A percentile compares a stretch with the other conserved stretches of the same genome.
phyloP scores from a whole-genome alignment of 2,797 vertebrate species.

The Acestrorhynchus altus region DNA sequence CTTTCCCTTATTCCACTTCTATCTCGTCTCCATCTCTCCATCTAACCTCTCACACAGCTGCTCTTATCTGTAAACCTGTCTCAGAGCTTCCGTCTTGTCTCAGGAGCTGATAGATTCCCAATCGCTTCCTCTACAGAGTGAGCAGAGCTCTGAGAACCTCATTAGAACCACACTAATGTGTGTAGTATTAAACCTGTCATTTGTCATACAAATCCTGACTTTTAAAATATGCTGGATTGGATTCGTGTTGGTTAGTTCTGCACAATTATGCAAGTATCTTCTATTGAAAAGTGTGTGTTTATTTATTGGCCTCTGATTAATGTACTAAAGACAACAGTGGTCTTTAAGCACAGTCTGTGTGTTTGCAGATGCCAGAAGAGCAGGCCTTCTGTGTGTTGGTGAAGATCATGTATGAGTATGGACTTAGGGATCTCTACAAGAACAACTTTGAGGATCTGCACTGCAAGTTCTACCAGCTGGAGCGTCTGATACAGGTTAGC shows the following conservation, averaged over 20 bases:
- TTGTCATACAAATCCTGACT: too few relatives aligned
- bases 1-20: not conserved
- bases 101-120: not conserved
- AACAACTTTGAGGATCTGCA: constrained; percentile 99
- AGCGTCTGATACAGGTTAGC: constrained; percentile 92
- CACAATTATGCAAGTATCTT: too few relatives aligned
- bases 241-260: too few relatives aligned
- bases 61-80: not conserved
- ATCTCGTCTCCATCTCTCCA: not conserved
- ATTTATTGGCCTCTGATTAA: too few relatives aligned
- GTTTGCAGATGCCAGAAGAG: constrained; percentile 94
- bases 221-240: too few relatives aligned
- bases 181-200: too few relatives aligned
- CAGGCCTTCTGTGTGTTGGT: constrained; percentile 98
- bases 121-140: not conserved
- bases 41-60: not conserved
- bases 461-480: constrained; percentile 98
- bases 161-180: not conserved
- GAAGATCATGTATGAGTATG: constrained; percentile 96
- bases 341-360: constrained; percentile 1
- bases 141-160: not conserved
- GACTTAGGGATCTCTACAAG: constrained; percentile 91
- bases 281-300: too few relatives aligned
- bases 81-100: not conserved
- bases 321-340: too few relatives aligned